Evolutionary conservation across 2,113 vertebrate species (phyloP).

Genomic region (Gopherus flavomarginatus): DNA sequence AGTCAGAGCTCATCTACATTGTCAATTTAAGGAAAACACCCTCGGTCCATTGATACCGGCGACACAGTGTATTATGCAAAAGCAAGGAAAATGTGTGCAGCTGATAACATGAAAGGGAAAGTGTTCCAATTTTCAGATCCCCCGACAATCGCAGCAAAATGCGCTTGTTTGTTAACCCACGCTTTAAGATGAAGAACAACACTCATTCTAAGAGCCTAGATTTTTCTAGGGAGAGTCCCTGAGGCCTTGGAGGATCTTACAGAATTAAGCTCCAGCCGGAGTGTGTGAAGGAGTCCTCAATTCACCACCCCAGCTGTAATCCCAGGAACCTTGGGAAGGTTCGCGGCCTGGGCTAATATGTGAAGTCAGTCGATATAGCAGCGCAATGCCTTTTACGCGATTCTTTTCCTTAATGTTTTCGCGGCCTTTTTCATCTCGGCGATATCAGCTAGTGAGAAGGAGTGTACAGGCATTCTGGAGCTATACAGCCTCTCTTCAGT

Average conservation of each 20-base stretch:
- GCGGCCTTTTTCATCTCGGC: neutral
- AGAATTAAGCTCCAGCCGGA: neutral
- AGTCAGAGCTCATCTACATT: neutral
- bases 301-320: neutral
- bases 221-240: neutral
- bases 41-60: neutral
- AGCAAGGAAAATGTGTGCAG: neutral
- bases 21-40: neutral
- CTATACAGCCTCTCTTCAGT: slow-evolving; percentile 74
- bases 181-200: no score
- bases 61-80: neutral
- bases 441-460: slow-evolving; percentile 30
- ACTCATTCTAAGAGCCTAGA: neutral
- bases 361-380: neutral
- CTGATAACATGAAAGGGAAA: neutral
- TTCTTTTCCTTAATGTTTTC: neutral
- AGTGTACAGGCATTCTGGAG: slow-evolving; percentile 80
- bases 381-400: neutral
- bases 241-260: no score
- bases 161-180: neutral
- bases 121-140: neutral
- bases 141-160: neutral
- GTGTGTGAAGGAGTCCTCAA: neutral
- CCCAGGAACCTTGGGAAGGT: neutral
- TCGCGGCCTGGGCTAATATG: neutral